Base-by-base conservation (phyloP, 2,113 vertebrate genomes). In the Oostethus manadensis region DNA sequence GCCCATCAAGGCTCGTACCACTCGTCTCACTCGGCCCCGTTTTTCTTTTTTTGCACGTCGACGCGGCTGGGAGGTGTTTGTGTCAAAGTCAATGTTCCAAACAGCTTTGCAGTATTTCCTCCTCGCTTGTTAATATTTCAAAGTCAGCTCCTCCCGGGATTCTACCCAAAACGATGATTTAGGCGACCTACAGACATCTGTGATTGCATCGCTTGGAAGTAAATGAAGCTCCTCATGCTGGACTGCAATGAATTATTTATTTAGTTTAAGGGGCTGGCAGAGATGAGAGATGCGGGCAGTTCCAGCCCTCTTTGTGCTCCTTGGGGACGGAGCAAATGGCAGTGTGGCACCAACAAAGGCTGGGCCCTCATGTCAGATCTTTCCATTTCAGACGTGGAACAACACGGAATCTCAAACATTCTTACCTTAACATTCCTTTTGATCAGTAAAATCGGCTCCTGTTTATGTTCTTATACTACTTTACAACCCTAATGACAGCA, bases 161-260 rank as follows among this genome's bases (percentile, higher is more conserved):
- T 64, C 57, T 46, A 78, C 71, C 66, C 71, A 84, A 81, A 84
- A 77, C 73, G 49, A 86, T 68, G 81, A 80, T 76, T 71, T 60
- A 72, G 66, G 74, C 77, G 84, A 82, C 78, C 57, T 81, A 84
- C 80, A 88, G 85, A 84, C 82, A 84, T 77, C 68, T 80, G 80
- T 65, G 89, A 90, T 91, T 87, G 72, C 87, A 90, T 90, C 88
- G 61, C 71, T 56, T 46, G 42, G 77, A 85, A 84, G 78, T 89
- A 89, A 89, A 90, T 88, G 75, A 89, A 89, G 84, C 73, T 81
- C 82, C 70, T 73, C 68, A 68, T 80, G 86, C 83, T 84, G 78
- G 85, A 85, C 77, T 80, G 59, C 90, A 92, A 90, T 90, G 86
- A 79, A 70, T 90, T 90, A 92, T 92, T 92, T 92, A 90, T 90